Percentiles rank a stretch among this genome's conserved stretches.
These are phyloP conservation scores for Oncorhynchus masou DNA, from an alignment of 2,113 vertebrate genomes.

Conservation along the genomic window DNA sequence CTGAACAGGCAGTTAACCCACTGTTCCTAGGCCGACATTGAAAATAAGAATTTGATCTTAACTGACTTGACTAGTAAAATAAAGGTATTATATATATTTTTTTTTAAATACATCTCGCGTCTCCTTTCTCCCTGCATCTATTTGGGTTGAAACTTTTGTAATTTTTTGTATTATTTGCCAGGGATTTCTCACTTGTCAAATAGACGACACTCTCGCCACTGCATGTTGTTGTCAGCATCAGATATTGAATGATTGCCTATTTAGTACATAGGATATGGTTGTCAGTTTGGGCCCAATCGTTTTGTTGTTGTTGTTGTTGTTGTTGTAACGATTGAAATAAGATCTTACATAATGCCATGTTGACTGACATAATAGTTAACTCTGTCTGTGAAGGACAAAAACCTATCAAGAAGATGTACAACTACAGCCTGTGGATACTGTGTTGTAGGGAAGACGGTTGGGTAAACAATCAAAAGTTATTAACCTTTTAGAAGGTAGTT, in stretches of 20 bases:
- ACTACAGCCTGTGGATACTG: background rate
- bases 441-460: too few species aligned
- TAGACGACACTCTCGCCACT: constrained; percentile 61
- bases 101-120: background rate
- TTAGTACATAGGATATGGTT: constrained; percentile 77
- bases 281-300: constrained; percentile 73
- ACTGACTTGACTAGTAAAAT: too few species aligned
- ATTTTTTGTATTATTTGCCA: constrained; percentile 66
- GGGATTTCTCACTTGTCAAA: constrained; percentile 69
- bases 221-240: constrained; percentile 75
- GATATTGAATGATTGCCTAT: constrained; percentile 77
- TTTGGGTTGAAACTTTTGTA: constrained; percentile 58
- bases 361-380: constrained; percentile 75
- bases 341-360: constrained; percentile 70
- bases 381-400: constrained; percentile 9
- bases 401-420: constrained; percentile 1
- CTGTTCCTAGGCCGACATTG: too few species aligned
- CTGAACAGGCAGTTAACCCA: too few species aligned
- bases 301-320: constrained; percentile 23
- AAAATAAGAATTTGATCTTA: too few species aligned
- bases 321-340: constrained; percentile 71
- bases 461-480: background rate
- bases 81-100: too few species aligned
- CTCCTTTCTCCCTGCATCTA: constrained; percentile 55
- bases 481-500: too few species aligned